Evolutionary conservation across 1,140 invertebrate genomes (phyloP).

Genomic region (Saxidomus purpurata): DNA sequence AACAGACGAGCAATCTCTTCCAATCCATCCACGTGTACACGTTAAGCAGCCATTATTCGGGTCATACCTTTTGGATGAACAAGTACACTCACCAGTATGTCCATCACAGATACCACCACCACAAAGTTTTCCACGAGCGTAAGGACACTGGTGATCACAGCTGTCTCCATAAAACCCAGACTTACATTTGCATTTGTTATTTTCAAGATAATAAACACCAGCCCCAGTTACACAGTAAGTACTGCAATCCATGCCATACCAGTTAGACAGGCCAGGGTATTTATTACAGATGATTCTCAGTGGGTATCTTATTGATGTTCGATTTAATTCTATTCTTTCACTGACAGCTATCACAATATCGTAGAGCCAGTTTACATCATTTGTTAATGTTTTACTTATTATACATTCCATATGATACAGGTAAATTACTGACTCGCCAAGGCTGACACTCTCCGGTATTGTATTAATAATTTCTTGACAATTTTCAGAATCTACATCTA

Average conservation of each 20-base stretch:
- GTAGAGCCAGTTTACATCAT: not conserved
- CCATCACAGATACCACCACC: constrained; percentile 60
- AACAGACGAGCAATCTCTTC: constrained; percentile 62
- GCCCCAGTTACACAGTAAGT: constrained; percentile 64
- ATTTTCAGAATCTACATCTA: not conserved
- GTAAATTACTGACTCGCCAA: constrained; percentile 9
- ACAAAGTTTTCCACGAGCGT: constrained; percentile 43
- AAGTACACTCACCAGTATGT: constrained; percentile 64
- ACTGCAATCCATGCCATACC: constrained; percentile 61
- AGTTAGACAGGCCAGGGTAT: constrained; percentile 50
- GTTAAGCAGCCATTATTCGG: constrained; percentile 42
- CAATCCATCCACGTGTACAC: constrained; percentile 65
- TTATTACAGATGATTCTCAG: constrained; percentile 41
- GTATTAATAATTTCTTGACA: constrained; percentile 16
- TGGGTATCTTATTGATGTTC: constrained; percentile 43
- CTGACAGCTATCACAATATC: not conserved
- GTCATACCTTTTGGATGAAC: constrained; percentile 60
- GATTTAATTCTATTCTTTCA: constrained; percentile 34
- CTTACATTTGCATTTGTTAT: constrained; percentile 55
- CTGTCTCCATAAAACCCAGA: constrained; percentile 65
- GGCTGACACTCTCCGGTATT: not conserved
- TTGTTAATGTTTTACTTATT: not conserved
- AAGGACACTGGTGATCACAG: constrained; percentile 62
- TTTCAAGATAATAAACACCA: constrained; percentile 13
- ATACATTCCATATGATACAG: constrained; percentile 24